Evolutionary conservation across 2,113 vertebrate species (phyloP).

Genomic region (Amblyopsis rosae): DNA sequence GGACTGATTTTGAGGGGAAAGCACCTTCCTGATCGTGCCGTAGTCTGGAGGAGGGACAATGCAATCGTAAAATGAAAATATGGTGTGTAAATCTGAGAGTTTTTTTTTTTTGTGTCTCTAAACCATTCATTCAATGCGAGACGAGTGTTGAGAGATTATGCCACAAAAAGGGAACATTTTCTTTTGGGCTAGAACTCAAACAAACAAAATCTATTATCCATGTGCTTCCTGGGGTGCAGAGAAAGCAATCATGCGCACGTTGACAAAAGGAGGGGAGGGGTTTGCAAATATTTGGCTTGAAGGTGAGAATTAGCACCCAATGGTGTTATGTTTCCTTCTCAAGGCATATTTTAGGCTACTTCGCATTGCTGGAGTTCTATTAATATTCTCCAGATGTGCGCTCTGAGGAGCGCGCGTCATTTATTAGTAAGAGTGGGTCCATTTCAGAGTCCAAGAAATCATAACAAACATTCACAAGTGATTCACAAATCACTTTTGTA

Average conservation of each 20-base stretch:
- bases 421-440: neutral
- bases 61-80: neutral
- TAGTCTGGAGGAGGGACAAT: conserved; percentile 79
- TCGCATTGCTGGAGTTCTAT: neutral
- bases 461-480: neutral
- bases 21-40: conserved; percentile 94
- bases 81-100: no score
- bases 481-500: conserved; percentile 21
- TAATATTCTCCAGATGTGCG: neutral
- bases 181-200: conserved; percentile 51
- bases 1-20: conserved; percentile 86
- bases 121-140: conserved; percentile 49
- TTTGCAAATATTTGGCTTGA: conserved; percentile 54
- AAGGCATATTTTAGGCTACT: neutral
- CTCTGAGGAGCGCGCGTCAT: neutral
- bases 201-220: conserved; percentile 66
- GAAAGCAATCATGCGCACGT: conserved; percentile 58
- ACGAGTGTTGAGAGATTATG: conserved; percentile 26
- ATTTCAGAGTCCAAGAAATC: neutral
- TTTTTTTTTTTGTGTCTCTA: conserved; percentile 2
- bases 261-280: conserved; percentile 35
- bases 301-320: conserved; percentile 36
- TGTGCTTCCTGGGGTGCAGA: conserved; percentile 48
- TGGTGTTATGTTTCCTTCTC: neutral
- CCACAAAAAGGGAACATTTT: conserved; percentile 30